Evolutionary conservation across 2,888 invertebrate species (phyloP).

Genomic region (Pelosia muscerda): DNA sequence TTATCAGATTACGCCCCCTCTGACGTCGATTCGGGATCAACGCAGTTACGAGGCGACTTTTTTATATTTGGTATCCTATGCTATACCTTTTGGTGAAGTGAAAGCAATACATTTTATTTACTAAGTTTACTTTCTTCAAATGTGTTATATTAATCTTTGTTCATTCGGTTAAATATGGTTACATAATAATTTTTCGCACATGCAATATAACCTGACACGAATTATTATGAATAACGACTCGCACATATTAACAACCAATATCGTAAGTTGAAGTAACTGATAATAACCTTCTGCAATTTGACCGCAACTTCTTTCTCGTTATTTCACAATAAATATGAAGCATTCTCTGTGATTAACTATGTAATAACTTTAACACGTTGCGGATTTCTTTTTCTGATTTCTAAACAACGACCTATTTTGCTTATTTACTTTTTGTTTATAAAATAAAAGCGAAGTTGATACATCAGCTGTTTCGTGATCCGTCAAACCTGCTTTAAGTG

Average conservation of each 20-base stretch:
- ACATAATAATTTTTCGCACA: neutral
- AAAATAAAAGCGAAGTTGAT: neutral
- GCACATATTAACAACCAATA: neutral
- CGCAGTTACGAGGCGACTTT: too few relatives aligned
- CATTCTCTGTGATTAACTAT: neutral
- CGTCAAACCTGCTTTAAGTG: neutral
- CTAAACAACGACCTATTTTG: neutral
- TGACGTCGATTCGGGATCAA: neutral
- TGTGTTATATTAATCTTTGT: slow-evolving; percentile 31
- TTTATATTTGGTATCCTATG: neutral
- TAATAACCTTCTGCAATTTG: slow-evolving; percentile 14
- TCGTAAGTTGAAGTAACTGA: slow-evolving; percentile 2
- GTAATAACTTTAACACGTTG: neutral
- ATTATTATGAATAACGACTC: neutral
- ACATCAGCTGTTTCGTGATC: slow-evolving; percentile 4
- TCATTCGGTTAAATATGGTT: neutral
- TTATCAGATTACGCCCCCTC: neutral
- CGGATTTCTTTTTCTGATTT: slow-evolving; percentile 2
- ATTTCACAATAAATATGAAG: neutral
- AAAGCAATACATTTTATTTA: slow-evolving; percentile 37
- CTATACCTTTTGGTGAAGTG: slow-evolving; percentile 30
- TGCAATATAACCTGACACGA: slow-evolving; percentile 5
- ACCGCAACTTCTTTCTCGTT: slow-evolving; percentile 6
- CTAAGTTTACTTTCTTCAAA: slow-evolving; percentile 38
- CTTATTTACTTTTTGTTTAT: neutral